Base-by-base conservation (phyloP, 2,888 invertebrate species). In the Torymus tubicola region DNA sequence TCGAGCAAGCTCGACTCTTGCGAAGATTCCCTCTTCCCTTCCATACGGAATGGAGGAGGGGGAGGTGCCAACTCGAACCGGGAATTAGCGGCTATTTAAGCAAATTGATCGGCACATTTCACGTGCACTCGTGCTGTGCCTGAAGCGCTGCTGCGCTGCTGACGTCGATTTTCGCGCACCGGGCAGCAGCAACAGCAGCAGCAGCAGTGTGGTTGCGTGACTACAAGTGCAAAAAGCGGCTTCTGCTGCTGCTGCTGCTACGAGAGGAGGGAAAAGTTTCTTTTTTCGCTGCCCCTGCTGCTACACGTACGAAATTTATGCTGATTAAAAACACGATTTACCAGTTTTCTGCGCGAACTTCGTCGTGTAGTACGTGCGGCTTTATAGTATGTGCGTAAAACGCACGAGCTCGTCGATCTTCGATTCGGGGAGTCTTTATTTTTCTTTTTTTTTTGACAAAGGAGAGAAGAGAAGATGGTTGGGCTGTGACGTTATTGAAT, bases 21-120 rank as follows among this genome's bases (percentile, higher is more conserved):
- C 10, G 2, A n/a, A 64, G 42, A n/a, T 42, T 42, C 21, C 42
- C 55, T 2, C 52, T 52, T 14, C 3, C 31, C 31, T 4, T 5
- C 31, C 5, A 21, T n/a, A n/a, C 5, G 31, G 31, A 31, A 5
- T 31, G 31, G 31, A 31, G 18, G 16, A 60, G 42, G 80, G 83
- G 83, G 79, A 85, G 85, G 85, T 87, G 86, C 86, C 83, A 85
- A 85, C 84, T 84, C 85, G 84, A 82, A 85, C 85, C 85, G 85
- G 83, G 87, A 88, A 89, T 90, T 87, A 89, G 87, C 86, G 86
- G 86, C 87, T 87, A 86, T 87, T 88, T 88, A 88, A 87, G 87
- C 86, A 90, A 89, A 90, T 90, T 89, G 88, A 88, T 89, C 88
- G 87, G 86, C 85, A 85, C 86, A 87, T 87, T 89, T 89, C 88